Conservation (phyloP, 2,888 invertebrate species). For the Stenodema calcarata region DNA sequence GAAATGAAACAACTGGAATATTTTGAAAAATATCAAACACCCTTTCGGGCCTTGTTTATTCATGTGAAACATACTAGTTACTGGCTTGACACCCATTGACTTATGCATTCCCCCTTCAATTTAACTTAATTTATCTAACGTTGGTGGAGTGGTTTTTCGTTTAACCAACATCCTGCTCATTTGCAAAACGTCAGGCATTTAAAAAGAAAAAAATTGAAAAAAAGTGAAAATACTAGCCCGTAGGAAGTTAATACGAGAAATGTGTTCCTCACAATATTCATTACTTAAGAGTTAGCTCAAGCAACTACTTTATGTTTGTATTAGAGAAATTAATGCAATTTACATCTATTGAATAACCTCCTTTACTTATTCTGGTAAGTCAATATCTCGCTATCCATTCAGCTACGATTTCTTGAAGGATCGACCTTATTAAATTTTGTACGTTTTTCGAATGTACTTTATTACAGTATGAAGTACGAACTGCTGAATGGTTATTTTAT, state of each 20-base stretch:
- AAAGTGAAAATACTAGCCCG: neutral
- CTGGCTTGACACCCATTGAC: neutral
- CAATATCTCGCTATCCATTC: neutral
- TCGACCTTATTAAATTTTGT: neutral
- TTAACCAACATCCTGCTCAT: neutral
- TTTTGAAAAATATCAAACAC: neutral
- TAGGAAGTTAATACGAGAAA: neutral
- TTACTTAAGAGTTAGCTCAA: conserved; percentile 25
- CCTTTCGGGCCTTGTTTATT: neutral
- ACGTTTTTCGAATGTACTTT: neutral
- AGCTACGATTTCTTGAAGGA: neutral
- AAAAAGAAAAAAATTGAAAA: neutral
- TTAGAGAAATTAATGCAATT: neutral
- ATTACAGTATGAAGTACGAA: neutral
- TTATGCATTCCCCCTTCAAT: neutral
- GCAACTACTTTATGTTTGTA: neutral
- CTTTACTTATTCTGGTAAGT: neutral
- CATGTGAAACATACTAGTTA: neutral
- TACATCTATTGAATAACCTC: neutral
- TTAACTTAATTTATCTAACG: neutral
- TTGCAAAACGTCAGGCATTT: neutral
- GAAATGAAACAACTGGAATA: neutral
- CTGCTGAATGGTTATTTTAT: neutral
- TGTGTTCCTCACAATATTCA: conserved; percentile 34
- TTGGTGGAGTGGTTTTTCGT: neutral